Base-by-base conservation (phyloP, 2,113 vertebrate genomes). In the Corvus cornix region DNA sequence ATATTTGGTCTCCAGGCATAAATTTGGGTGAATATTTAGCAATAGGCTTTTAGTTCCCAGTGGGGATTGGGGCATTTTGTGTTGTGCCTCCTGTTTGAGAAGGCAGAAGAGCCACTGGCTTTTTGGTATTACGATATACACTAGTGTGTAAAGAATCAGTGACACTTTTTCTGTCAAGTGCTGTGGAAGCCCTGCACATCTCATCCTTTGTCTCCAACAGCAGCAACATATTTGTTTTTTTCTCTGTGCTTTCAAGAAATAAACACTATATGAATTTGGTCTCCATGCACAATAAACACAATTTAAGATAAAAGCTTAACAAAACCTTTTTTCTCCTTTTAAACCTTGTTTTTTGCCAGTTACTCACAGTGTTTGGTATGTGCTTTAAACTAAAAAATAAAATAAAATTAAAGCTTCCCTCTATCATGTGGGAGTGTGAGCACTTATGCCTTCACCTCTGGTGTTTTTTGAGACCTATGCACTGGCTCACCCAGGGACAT, bases 161-260 rank as follows among this genome's bases (percentile, higher is more conserved):
- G 3, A 67, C 31, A 62, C 27, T 80, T 89, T 68, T 76, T 73
- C 80, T 93, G 51, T 72, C 43, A 87, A 63, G 43, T 84, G 72
- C 30, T 75, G 39, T 84, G 37, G 86, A 88, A 84, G 79, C 24
- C 68, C 68, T 87, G 85, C 66, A 46, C 31, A 60, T 79, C 35
- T 73, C 21, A 55, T 77, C 48, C 68, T 80, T 95, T 93, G 39
- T 88, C 56, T 93, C 60, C 73, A 87, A 39, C 52, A 81, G 64
- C 80, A 93, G 39, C 46, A 77, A 59, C 53, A 69, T 8, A 8
- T 23, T 35, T 88, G 3, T 2, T 81, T 77, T 87, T 58, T 31
- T 2, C 39, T 80, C 70, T 67, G 23, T 89, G 64, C 77, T 94
- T 92, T 92, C 52, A 92, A 90, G 82, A 92, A 87, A 93, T 68